Evolutionary conservation across 2,113 vertebrate genomes (phyloP).

Genomic region (Danio rerio): DNA sequence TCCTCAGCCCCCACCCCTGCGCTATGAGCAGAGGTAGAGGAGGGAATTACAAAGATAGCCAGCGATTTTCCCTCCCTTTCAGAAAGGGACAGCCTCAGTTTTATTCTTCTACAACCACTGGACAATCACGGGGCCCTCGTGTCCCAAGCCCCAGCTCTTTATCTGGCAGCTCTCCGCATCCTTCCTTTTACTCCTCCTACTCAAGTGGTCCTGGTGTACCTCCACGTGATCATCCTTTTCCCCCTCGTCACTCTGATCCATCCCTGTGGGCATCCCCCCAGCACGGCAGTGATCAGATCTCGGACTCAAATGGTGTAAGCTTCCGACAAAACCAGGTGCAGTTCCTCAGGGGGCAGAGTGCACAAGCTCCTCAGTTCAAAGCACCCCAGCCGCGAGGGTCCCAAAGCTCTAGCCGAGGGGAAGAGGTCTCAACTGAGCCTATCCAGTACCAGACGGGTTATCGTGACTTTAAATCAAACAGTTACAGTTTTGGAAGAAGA

Average conservation of each 20-base stretch:
- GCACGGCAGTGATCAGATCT: slow-evolving; percentile 18
- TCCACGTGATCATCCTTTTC: neutral
- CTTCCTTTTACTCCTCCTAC: neutral
- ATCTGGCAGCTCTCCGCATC: neutral
- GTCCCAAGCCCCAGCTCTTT: slow-evolving; percentile 8
- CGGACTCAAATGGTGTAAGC: slow-evolving; percentile 33
- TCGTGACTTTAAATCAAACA: slow-evolving; percentile 51
- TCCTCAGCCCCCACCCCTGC: slow-evolving; percentile 74
- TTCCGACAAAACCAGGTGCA: slow-evolving; percentile 74
- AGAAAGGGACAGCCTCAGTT: slow-evolving; percentile 62
- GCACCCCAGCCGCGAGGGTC: slow-evolving; percentile 15
- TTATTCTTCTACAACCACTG: slow-evolving; percentile 29
- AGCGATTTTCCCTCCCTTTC: slow-evolving; percentile 58
- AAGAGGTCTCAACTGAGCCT: slow-evolving; percentile 26
- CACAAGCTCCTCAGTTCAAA: slow-evolving; percentile 70
- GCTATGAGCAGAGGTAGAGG: slow-evolving; percentile 86
- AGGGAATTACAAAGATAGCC: slow-evolving; percentile 73
- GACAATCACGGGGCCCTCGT: slow-evolving; percentile 1
- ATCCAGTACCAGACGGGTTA: slow-evolving; percentile 53
- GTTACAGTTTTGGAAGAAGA: slow-evolving; percentile 50
- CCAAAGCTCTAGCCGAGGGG: neutral
- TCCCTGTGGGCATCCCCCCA: slow-evolving; percentile 44
- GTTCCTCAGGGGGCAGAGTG: slow-evolving; percentile 73
- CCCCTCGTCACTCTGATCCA: slow-evolving; percentile 47
- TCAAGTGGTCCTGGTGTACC: slow-evolving; percentile 31